Evolutionary conservation across 2,888 invertebrate genomes (phyloP).

Genomic region (Craniophora ligustri): DNA sequence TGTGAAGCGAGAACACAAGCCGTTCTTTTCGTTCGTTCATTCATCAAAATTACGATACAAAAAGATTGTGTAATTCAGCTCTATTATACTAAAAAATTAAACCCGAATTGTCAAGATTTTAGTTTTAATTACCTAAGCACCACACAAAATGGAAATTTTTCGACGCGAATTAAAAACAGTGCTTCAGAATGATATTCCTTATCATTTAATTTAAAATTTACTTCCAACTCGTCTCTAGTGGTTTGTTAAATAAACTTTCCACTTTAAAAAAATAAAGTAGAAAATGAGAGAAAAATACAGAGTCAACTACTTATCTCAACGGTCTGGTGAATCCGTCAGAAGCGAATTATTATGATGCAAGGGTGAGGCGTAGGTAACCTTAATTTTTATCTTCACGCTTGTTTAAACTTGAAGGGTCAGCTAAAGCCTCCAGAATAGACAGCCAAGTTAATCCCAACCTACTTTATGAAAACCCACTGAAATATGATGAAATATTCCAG

Average conservation of each 20-base stretch:
- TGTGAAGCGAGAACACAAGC: too few relatives aligned
- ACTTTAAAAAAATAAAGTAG: conserved; percentile 28
- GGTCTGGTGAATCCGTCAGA: conserved; percentile 46
- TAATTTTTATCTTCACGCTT: conserved; percentile 43
- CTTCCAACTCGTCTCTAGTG: conserved; percentile 21
- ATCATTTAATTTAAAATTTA: conserved; percentile 33
- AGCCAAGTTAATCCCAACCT: neutral
- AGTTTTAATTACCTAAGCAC: conserved; percentile 10
- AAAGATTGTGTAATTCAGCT: too few relatives aligned
- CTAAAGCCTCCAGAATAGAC: conserved; percentile 9
- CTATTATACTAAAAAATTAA: too few relatives aligned
- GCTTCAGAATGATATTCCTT: conserved; percentile 19
- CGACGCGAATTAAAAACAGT: conserved; percentile 14
- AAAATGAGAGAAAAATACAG: conserved; percentile 40
- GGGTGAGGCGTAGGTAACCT: conserved; percentile 12
- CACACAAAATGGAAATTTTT: conserved; percentile 17
- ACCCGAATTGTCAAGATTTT: neutral
- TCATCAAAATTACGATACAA: too few relatives aligned
- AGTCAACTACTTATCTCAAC: conserved; percentile 37
- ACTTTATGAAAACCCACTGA: too few relatives aligned
- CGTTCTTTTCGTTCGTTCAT: too few relatives aligned
- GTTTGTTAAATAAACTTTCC: conserved; percentile 35
- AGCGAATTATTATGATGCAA: conserved; percentile 36
- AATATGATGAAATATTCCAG: too few relatives aligned
- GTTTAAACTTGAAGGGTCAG: conserved; percentile 26